Conservation (phyloP, 2,113 vertebrate genomes). For the Hippolais icterina region DNA sequence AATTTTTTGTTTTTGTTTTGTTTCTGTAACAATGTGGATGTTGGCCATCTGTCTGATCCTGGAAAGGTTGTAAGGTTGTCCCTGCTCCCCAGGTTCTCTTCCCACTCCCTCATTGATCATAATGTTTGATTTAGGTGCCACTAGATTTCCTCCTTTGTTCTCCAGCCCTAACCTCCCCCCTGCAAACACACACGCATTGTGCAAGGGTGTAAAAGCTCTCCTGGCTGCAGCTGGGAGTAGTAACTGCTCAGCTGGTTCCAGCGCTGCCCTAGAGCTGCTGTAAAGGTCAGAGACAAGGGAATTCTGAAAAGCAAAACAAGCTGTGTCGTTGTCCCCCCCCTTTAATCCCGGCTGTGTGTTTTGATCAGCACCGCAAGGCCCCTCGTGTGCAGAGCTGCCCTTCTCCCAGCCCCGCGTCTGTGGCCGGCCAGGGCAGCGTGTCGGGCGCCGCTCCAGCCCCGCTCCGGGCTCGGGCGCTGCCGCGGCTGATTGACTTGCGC, state of each 20-base stretch:
- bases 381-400: background rate
- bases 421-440: background rate
- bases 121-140: slow-evolving; percentile 58
- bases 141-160: slow-evolving; percentile 63
- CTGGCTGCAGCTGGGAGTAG: slow-evolving; percentile 61
- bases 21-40: slow-evolving; percentile 59
- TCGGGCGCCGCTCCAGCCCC: background rate
- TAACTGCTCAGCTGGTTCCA: slow-evolving; percentile 64
- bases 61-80: slow-evolving; percentile 60
- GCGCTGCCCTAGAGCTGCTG: slow-evolving; percentile 53
- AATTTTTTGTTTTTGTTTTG: slow-evolving; percentile 66
- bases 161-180: background rate
- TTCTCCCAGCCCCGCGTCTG: background rate
- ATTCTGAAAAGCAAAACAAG: slow-evolving; percentile 51
- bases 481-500: slow-evolving; percentile 24
- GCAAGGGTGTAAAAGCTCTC: slow-evolving; percentile 54
- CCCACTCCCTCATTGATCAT: slow-evolving; percentile 51
- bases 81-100: slow-evolving; percentile 37
- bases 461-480: background rate
- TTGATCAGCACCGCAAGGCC: slow-evolving; percentile 6
- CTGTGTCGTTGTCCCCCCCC: background rate
- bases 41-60: slow-evolving; percentile 65
- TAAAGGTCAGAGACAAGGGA: slow-evolving; percentile 63
- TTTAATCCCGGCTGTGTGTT: background rate
- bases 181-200: background rate